Conservation (phyloP, 1,140 invertebrate genomes). For the Laupala kohalensis region DNA sequence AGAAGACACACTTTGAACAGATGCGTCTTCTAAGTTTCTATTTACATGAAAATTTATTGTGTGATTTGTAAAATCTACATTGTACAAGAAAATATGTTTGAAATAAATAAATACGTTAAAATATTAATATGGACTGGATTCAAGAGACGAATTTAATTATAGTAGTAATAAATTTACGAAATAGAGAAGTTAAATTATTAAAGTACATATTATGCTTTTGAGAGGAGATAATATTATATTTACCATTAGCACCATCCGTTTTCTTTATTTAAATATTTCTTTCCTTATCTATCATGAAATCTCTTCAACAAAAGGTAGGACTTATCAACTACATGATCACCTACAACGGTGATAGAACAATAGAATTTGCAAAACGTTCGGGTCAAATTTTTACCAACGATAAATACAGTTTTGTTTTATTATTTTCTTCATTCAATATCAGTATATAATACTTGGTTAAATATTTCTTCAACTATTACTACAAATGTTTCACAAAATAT, state of each 20-base stretch:
- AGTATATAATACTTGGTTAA: neutral
- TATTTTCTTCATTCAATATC: neutral
- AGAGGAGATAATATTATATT: neutral
- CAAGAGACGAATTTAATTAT: too few species aligned
- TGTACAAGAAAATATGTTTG: too few species aligned
- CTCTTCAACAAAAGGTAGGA: neutral
- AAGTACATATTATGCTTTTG: too few species aligned
- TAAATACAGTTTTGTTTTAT: neutral
- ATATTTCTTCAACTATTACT: neutral
- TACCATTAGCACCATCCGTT: neutral
- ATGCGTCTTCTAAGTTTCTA: too few species aligned
- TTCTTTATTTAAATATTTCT: neutral
- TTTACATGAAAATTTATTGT: too few species aligned
- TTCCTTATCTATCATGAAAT: neutral
- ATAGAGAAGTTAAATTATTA: too few species aligned
- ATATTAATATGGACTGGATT: too few species aligned
- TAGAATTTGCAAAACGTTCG: neutral
- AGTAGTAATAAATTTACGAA: too few species aligned
- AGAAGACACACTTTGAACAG: too few species aligned
- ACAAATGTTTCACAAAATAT: neutral
- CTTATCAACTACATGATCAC: neutral
- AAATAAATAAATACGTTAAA: too few species aligned
- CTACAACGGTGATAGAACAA: neutral
- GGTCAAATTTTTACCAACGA: neutral
- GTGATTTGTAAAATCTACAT: too few species aligned